These are phyloP conservation scores for Gymnoscopelus braueri DNA, from an alignment of 2,797 vertebrate genomes.

Conservation along the genomic window DNA sequence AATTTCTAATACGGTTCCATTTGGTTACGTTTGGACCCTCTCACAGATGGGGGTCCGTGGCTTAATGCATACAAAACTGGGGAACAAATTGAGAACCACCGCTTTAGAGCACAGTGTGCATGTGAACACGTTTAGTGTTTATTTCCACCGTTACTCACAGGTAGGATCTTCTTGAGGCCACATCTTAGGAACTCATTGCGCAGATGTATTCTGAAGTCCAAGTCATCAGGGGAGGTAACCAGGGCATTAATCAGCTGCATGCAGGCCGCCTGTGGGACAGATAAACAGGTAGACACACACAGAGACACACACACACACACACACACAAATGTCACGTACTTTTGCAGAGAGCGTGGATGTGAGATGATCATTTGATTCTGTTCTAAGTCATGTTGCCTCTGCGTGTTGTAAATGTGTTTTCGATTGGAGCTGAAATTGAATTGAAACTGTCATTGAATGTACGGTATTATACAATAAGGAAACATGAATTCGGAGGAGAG, in stretches of 20 bases:
- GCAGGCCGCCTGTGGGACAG: conserved; percentile 88
- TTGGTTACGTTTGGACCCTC: no score
- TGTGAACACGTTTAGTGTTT: neutral
- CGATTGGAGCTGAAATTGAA: neutral
- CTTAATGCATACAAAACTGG: no score
- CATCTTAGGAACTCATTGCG: conserved; percentile 96
- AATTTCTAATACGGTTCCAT: no score
- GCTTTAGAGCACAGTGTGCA: neutral
- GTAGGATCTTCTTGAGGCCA: conserved; percentile 92
- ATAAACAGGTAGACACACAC: conserved; percentile 18
- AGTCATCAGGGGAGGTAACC: conserved; percentile 94
- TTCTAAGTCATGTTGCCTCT: no score
- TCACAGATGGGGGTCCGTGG: no score
- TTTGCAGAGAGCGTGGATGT: no score
- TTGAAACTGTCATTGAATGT: neutral
- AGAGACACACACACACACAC: conserved; percentile 16
- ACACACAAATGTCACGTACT: neutral
- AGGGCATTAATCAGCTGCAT: conserved; percentile 99
- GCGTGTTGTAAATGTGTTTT: neutral
- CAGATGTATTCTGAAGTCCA: conserved; percentile 99
- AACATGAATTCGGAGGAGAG: no score
- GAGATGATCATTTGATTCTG: no score
- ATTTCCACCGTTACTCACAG: conserved; percentile 83
- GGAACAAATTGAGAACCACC: no score
- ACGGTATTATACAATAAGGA: no score